Evolutionary conservation across 2,797 vertebrate species (phyloP).

Genomic region (Kryptopterus vitreolus): DNA sequence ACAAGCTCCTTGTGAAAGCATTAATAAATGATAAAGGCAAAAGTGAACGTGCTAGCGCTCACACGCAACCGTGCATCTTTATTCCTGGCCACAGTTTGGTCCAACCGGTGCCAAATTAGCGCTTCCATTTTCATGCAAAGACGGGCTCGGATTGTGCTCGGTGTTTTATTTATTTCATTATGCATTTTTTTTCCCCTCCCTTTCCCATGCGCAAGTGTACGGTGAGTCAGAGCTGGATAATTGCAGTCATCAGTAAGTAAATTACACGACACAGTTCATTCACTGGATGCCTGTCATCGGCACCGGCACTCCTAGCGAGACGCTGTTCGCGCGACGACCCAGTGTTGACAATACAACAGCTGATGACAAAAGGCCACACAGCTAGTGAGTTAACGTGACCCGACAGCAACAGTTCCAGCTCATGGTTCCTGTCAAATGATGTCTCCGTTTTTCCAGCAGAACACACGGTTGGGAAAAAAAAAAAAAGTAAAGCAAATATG

Average conservation of each 20-base stretch:
- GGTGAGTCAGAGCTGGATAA: conserved; percentile 45
- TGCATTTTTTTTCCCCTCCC: not conserved
- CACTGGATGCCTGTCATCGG: conserved; percentile 45
- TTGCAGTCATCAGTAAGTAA: conserved; percentile 49
- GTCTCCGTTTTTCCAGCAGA: conserved; percentile 28
- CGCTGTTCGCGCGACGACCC: conserved; percentile 24
- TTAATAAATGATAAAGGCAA: not conserved
- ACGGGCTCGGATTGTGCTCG: conserved; percentile 1
- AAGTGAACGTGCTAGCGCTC: not conserved
- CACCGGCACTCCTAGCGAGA: conserved; percentile 32
- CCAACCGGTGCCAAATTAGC: conserved; percentile 29
- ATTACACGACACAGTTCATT: conserved; percentile 51
- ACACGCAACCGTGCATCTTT: conserved; percentile 9
- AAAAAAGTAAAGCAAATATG: not conserved
- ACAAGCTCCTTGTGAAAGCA: not conserved
- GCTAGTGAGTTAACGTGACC: conserved; percentile 32
- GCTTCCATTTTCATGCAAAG: conserved; percentile 40
- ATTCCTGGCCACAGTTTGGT: conserved; percentile 13
- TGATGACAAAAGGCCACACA: conserved; percentile 35
- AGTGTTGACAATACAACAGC: conserved; percentile 41
- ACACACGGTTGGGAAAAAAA: not conserved
- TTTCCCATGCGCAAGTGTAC: not conserved
- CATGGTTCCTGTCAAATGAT: conserved; percentile 29
- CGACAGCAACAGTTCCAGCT: conserved; percentile 23
- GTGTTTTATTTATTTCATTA: conserved; percentile 27